These are phyloP conservation scores for Brachystomella parvula DNA, from an alignment of 1,140 invertebrate species.

Conservation along the genomic window DNA sequence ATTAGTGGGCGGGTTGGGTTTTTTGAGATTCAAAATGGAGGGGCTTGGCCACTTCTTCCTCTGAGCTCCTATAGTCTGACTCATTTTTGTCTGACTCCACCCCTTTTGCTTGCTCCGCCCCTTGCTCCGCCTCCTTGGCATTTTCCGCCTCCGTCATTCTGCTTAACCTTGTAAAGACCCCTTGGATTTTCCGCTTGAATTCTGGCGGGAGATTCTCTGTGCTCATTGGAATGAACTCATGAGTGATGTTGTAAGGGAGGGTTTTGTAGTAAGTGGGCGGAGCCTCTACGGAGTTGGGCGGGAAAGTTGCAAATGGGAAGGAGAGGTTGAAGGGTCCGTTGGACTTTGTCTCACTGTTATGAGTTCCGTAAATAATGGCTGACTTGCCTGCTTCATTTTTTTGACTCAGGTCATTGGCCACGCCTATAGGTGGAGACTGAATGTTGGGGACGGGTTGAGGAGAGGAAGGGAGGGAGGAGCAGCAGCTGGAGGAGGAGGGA, in stretches of 20 bases:
- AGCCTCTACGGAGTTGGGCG: background rate
- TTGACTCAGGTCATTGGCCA: background rate
- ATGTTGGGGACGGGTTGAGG: background rate
- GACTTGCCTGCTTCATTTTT: background rate
- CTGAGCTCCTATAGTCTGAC: background rate
- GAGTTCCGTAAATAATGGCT: background rate
- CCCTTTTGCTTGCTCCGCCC: background rate
- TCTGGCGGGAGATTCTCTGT: background rate
- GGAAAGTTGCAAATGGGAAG: constrained; percentile 2
- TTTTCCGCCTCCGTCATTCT: background rate
- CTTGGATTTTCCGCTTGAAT: background rate
- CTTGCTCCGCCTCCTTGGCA: background rate
- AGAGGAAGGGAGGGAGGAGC: background rate
- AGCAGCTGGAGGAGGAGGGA: background rate
- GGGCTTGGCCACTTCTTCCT: no score
- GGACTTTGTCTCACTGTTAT: background rate
- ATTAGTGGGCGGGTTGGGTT: no score
- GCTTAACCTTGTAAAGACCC: background rate
- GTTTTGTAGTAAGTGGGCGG: background rate
- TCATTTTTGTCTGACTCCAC: background rate
- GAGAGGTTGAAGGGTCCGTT: constrained; percentile 10
- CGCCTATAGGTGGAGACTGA: background rate
- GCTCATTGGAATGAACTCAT: background rate
- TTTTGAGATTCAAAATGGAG: no score
- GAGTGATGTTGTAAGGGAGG: background rate